Evolutionary conservation across 1,140 invertebrate genomes (phyloP), one percentile per base, ranked within the genome.

Genomic region (Latrodectus geometricus): DNA sequence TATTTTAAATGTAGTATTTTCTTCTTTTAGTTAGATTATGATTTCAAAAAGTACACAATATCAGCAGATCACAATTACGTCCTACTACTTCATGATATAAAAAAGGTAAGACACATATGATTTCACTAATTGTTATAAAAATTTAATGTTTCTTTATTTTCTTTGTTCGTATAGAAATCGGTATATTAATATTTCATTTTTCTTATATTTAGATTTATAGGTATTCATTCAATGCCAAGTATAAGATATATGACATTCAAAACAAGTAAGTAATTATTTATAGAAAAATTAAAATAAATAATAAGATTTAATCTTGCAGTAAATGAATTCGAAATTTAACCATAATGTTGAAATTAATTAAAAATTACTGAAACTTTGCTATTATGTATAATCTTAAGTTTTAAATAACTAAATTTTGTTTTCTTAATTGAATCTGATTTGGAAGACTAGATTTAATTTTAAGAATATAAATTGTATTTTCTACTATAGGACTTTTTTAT

Each of bases 11-110:
- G 14, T 56, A 56, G 54, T 56, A 69, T 11, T n/a, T 69, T 11
- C 1, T 17, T 76, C n/a, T 21, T 76, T 76, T 54, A 87, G 86
- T 61, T 66, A 8, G 78, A 87, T 61, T 74, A 87, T 35, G 95
- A 95, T 89, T 95, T 95, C 17, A 93, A 93, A 8, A 93, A 94
- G 83, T 97, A 96, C 90, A 94, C 93, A 20, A 92, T 98, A 89
- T 98, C 96, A 9, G 93, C 95, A 17, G 96, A 98, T 91, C 94
- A 95, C 69, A 93, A 94, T 88, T 98, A 95, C 90, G 93, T 97
- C n/a, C 93, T 98, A 1, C 91, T 98, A 70, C 94, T 95, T 23
- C 94, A 96, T 90, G 95, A 96, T 90, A 93, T 96, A 23, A 93
- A 95, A 90, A 96, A 96, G 90, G 92, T 93, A 90, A 88, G 76